phyloP scores from a whole-genome alignment of 2,797 vertebrate species.

The Halcyon leucocephala region DNA sequence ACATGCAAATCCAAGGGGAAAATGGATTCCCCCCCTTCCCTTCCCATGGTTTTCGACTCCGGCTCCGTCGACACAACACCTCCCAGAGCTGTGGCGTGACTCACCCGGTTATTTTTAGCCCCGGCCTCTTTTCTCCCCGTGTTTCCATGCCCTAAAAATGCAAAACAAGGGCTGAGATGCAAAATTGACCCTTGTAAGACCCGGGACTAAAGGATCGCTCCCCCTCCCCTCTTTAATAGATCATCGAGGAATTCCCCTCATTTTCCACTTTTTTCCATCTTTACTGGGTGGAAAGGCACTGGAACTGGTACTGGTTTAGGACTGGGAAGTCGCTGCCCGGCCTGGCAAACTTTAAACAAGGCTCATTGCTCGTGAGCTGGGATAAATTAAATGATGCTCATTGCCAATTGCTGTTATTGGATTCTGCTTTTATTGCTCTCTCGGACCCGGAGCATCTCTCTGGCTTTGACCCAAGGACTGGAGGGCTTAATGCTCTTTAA shows the following conservation, averaged over 20 bases:
- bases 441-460: fast-evolving
- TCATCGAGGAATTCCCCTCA: neutral
- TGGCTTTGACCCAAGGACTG: neutral
- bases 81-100: neutral
- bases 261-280: neutral
- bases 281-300: neutral
- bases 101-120: conserved; percentile 15
- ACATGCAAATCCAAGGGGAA: fast-evolving
- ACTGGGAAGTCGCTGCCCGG: neutral
- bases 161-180: neutral
- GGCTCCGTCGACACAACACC: fast-evolving
- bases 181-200: fast-evolving
- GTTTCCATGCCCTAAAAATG: neutral
- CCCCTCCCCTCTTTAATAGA: neutral
- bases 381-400: neutral
- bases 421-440: fast-evolving
- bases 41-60: neutral
- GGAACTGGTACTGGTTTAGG: neutral
- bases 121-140: neutral
- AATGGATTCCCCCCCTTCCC: neutral
- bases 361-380: neutral
- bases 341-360: neutral
- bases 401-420: neutral
- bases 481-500: neutral
- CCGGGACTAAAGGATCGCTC: fast-evolving